Conservation (phyloP, 2,797 vertebrate species). For the Chromobotia macracanthus region DNA sequence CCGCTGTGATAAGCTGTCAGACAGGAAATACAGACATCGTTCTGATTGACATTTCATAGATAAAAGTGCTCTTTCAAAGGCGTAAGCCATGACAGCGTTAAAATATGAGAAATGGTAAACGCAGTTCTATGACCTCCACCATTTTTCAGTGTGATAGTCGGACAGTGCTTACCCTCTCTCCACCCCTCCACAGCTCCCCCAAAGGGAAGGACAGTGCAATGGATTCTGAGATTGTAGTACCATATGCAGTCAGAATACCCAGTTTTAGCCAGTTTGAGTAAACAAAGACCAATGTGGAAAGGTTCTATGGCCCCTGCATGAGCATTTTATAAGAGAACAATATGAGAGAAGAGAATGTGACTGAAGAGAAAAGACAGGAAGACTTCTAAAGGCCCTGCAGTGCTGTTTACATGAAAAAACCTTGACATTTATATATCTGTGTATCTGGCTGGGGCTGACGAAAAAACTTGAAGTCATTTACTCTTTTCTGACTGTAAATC, state of each 20-base stretch:
- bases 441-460: slow-evolving; percentile 17
- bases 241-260: not conserved
- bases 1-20: slow-evolving; percentile 33
- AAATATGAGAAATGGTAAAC: slow-evolving; percentile 44
- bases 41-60: slow-evolving; percentile 41
- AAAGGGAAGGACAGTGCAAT: slow-evolving; percentile 1
- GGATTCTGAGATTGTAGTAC: not conserved
- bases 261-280: slow-evolving; percentile 18
- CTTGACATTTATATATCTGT: slow-evolving; percentile 50
- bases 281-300: slow-evolving; percentile 30
- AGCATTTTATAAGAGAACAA: slow-evolving; percentile 21
- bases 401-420: slow-evolving; percentile 40
- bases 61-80: slow-evolving; percentile 42
- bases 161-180: slow-evolving; percentile 55
- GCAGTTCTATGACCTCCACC: slow-evolving; percentile 55
- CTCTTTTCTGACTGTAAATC: not conserved
- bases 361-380: slow-evolving; percentile 33
- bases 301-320: slow-evolving; percentile 10
- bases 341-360: slow-evolving; percentile 33
- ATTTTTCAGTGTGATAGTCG: slow-evolving; percentile 62
- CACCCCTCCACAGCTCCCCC: slow-evolving; percentile 31
- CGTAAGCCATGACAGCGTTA: slow-evolving; percentile 17
- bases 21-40: slow-evolving; percentile 10
- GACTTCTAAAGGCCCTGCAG: slow-evolving; percentile 18
- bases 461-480: slow-evolving; percentile 9